Percentiles rank a stretch among this genome's conserved stretches.
Conservation (phyloP, 2,113 vertebrate species). For the Sterrhoptilus dennistouni region DNA sequence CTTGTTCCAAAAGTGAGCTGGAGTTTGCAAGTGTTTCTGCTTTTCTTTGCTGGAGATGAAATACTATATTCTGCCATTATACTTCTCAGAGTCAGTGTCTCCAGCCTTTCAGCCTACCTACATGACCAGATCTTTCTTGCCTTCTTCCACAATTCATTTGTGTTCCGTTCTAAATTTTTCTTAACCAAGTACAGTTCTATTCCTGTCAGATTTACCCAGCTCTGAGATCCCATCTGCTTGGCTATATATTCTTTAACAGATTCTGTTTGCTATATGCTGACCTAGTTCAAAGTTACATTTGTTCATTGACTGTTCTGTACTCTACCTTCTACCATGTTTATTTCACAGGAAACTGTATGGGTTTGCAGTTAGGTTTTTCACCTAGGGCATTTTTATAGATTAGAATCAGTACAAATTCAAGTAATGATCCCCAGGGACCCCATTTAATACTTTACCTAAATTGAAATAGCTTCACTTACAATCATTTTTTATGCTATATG, state of each 20-base stretch:
- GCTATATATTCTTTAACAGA: slow-evolving; percentile 38
- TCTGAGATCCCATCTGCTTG: slow-evolving; percentile 57
- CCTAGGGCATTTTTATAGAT: slow-evolving; percentile 44
- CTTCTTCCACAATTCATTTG: slow-evolving; percentile 45
- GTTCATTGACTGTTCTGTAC: slow-evolving; percentile 10
- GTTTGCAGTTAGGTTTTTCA: slow-evolving; percentile 34
- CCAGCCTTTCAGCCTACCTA: neutral
- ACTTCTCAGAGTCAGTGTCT: neutral
- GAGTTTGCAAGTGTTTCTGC: slow-evolving; percentile 9
- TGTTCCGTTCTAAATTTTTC: slow-evolving; percentile 20
- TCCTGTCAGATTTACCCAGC: slow-evolving; percentile 53
- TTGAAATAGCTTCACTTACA: slow-evolving; percentile 50
- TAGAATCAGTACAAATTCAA: slow-evolving; percentile 43
- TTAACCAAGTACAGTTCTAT: slow-evolving; percentile 48
- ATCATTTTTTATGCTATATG: slow-evolving; percentile 43
- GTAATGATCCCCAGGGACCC: slow-evolving; percentile 44
- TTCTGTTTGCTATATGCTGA: slow-evolving; percentile 43
- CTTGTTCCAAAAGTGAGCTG: slow-evolving; percentile 15
- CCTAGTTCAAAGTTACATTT: slow-evolving; percentile 63
- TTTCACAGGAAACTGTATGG: slow-evolving; percentile 19
- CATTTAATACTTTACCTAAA: slow-evolving; percentile 56
- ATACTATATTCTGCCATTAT: neutral
- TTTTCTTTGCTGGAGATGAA: slow-evolving; percentile 1
- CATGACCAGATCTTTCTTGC: neutral
- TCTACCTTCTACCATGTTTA: slow-evolving; percentile 45